Evolutionary conservation across 2,797 vertebrate species (phyloP).

Genomic region (Lemur catta): DNA sequence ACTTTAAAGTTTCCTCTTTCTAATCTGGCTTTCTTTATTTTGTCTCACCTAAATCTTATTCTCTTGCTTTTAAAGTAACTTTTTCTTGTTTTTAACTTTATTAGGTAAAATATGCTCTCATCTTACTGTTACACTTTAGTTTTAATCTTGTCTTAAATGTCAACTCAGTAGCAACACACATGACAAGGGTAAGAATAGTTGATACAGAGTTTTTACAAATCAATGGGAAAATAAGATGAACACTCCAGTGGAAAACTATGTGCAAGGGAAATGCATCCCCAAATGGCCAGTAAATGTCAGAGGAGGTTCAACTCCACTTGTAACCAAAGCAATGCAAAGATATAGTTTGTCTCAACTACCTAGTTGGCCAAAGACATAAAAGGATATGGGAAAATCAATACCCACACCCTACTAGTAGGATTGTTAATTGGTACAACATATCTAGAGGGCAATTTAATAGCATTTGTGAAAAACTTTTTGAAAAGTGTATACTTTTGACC

Average conservation of each 20-base stretch:
- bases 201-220: background rate
- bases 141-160: slow-evolving; percentile 26
- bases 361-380: background rate
- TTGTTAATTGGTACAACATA: background rate
- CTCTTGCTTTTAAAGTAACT: slow-evolving; percentile 28
- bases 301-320: background rate
- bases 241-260: background rate
- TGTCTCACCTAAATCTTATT: background rate
- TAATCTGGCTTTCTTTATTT: background rate
- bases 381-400: background rate
- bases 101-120: background rate
- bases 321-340: background rate
- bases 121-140: background rate
- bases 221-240: slow-evolving; percentile 1
- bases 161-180: background rate
- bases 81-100: slow-evolving; percentile 34
- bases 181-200: background rate
- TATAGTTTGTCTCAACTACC: background rate
- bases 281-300: background rate
- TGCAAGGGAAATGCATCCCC: background rate
- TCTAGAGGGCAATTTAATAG: background rate
- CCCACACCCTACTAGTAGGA: background rate
- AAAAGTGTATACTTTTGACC: background rate
- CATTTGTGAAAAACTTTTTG: background rate
- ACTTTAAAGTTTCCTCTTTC: slow-evolving; percentile 3